Base-by-base conservation (phyloP, 2,113 vertebrate species). In the Mustela nigripes region DNA sequence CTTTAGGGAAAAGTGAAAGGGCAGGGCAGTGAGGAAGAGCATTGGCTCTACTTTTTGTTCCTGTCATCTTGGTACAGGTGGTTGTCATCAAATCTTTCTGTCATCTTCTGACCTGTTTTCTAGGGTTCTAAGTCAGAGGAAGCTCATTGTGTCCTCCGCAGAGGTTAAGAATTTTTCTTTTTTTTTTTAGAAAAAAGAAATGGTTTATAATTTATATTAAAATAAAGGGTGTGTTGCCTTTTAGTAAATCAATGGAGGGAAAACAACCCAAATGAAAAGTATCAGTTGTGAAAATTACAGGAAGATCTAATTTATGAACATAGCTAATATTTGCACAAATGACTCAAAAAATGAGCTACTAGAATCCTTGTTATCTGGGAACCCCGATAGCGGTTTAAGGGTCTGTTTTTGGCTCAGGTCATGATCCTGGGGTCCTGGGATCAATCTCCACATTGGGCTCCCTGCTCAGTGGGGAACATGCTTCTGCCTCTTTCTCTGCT, bases 1-100 rank as follows among this genome's bases (percentile, higher is more conserved):
- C 39, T 11, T n/a, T 10, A 26, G 39, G 12, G 48, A 15, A 58
- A 3, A 31, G 22, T 4, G n/a, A 36, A 26, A 53, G 15, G 67
- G 16, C 1, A 4, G 10, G 5, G 3, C 3, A 15, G 16, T 7
- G 19, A 56, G 7, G 21, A 58, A 36, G 4, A 10, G 16, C 10
- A 58, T 19, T 31, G 36, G 31, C 36, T 39, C 26, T 65, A 56
- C n/a, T 36, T 71, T 94, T 42, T 31, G 1, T 5, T 42, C 15
- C 24, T 58, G 90, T 42, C 50, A 50, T 86, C 48, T 7, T 18
- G 15, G 83, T 78, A 24, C 86, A 94, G 45, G 28, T 74, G 39
- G 36, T 65, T 3, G 12, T 96, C 36, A 83, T 11, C 18, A 7
- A 96, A n/a, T 62, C 60, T 2, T 0, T 36, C 7, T 42, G n/a